Evolutionary conservation across 2,113 vertebrate genomes (phyloP), one percentile per base, ranked within the genome.

Genomic region (Hemichromis elongatus): DNA sequence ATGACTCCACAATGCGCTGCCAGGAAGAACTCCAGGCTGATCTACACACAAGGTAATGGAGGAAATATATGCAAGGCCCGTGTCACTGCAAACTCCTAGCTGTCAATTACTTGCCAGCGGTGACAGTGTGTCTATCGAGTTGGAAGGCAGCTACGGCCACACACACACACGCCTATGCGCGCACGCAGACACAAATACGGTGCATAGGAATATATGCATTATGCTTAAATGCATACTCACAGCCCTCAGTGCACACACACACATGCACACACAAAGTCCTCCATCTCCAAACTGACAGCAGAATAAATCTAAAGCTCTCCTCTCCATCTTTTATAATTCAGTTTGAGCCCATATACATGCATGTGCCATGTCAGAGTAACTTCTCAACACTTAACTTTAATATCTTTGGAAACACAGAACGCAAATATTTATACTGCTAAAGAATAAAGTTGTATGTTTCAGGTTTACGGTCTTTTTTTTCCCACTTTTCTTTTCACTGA

Each of bases 51-150:
- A 86, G 83, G 88, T 90, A 92, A 93, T 89, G 86, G 86, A 92
- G 93, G 90, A 88, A 93, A 95, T 94, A 90, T 94, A 95, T 94
- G 94, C 95, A 84, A 94, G 92, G 85, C 61, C 88, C 86, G 90
- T 93, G 94, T 95, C 92, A 94, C 88, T 77, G 91, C 82, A 90
- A 94, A 95, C 93, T 89, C 91, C 70, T 37, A 88, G 92, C 93
- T 95, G 95, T 96, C 95, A 95, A 92, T 95, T 95, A 94, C 86
- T 85, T 91, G 90, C 92, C 93, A 91, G 87, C 56, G 84, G 93
- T 94, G 92, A 93, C 92, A 89, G 91, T 92, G 90, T 88, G 89
- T 94, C 90, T 92, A 89, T 93, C 73, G 81, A 88, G 85, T 84
- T 79, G 84, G 91, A 93, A 95, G 93, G 94, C 90, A 94, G 93